A percentile compares a stretch with the other conserved stretches of the same genome.
phyloP scores from a whole-genome alignment of 1,140 invertebrate species.

The Potamilus streckersoni region DNA sequence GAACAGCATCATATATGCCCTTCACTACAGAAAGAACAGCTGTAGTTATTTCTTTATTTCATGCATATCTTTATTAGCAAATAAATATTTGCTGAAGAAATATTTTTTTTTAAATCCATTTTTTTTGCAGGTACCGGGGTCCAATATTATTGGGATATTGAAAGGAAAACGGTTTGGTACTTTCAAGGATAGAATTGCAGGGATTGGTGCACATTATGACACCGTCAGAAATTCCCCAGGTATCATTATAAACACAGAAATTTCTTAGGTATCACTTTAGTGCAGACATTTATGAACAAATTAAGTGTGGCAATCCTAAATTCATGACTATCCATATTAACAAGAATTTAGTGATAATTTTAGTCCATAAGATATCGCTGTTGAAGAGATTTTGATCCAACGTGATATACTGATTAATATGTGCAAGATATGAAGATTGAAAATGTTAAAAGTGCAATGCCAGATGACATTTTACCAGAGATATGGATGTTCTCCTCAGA shows the following conservation, averaged over 20 bases:
- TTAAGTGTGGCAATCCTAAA: too few relatives aligned
- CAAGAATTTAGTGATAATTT: too few relatives aligned
- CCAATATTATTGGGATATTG: slow-evolving; percentile 32
- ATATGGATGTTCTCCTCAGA: too few relatives aligned
- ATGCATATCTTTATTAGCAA: neutral
- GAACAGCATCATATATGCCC: too few relatives aligned
- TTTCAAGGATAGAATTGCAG: slow-evolving; percentile 20
- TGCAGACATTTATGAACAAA: neutral
- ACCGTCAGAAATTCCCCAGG: slow-evolving; percentile 30
- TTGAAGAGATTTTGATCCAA: too few relatives aligned
- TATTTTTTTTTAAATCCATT: neutral
- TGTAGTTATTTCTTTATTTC: neutral
- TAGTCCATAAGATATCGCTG: too few relatives aligned
- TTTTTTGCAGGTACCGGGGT: slow-evolving; percentile 24
- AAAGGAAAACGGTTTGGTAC: slow-evolving; percentile 38
- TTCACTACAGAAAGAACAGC: too few relatives aligned
- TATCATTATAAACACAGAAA: slow-evolving; percentile 1
- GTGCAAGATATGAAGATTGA: too few relatives aligned
- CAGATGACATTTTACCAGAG: too few relatives aligned
- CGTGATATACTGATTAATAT: too few relatives aligned
- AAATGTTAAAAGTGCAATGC: too few relatives aligned
- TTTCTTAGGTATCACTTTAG: neutral
- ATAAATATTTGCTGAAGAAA: neutral
- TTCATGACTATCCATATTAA: too few relatives aligned
- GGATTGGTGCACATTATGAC: slow-evolving; percentile 36